phyloP scores from a whole-genome alignment of 2,113 vertebrate genomes.

The Sus scrofa region T2T-Sscrofa CM000817.6:74606001-74606500 shows the following conservation, averaged over 20 bases:
- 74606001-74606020: neutral
- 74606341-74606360: neutral
- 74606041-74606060: neutral
- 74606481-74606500: neutral
- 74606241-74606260: no score
- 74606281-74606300: no score
- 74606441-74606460: constrained; percentile 27
- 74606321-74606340: neutral
- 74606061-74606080: neutral
- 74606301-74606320: neutral
- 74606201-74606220: no score
- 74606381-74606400: neutral
- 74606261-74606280: no score
- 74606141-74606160: no score
- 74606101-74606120: no score
- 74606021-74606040: neutral
- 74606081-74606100: neutral
- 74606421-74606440: constrained; percentile 3
- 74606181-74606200: no score
- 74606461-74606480: neutral
- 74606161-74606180: no score
- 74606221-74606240: no score
- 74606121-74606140: no score
- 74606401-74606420: neutral
- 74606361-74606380: neutral